Conservation (phyloP, 2,113 vertebrate species). For the Cebidichthys violaceus region DNA sequence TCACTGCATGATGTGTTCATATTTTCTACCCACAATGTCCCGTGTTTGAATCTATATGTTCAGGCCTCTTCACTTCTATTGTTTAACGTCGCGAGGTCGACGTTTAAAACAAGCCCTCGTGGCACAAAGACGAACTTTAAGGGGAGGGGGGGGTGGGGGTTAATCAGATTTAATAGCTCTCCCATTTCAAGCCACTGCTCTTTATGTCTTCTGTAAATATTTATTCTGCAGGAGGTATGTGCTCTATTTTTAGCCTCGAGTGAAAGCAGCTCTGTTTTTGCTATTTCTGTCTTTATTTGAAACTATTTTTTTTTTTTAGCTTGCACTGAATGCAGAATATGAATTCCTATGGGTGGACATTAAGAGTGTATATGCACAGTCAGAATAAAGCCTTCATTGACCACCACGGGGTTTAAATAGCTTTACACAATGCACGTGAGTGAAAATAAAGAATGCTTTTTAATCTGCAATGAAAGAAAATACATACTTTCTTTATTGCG, state of each 20-base stretch:
- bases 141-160: slow-evolving; percentile 53
- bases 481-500: slow-evolving; percentile 16
- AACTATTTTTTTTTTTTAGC: slow-evolving; percentile 51
- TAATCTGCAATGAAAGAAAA: slow-evolving; percentile 15
- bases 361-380: not conserved
- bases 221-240: slow-evolving; percentile 73
- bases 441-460: slow-evolving; percentile 1
- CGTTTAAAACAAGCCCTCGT: slow-evolving; percentile 31
- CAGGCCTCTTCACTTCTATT: slow-evolving; percentile 9
- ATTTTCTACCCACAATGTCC: not conserved
- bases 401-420: not conserved
- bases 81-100: slow-evolving; percentile 30
- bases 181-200: slow-evolving; percentile 74
- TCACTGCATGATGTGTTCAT: slow-evolving; percentile 25
- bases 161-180: slow-evolving; percentile 78
- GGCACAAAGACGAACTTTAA: slow-evolving; percentile 52
- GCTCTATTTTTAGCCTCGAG: slow-evolving; percentile 76
- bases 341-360: slow-evolving; percentile 17
- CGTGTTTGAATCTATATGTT: slow-evolving; percentile 21
- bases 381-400: slow-evolving; percentile 14
- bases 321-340: slow-evolving; percentile 36
- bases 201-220: slow-evolving; percentile 82
- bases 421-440: not conserved
- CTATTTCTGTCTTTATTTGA: slow-evolving; percentile 62
- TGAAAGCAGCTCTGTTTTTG: slow-evolving; percentile 69